Conservation (phyloP, 2,888 invertebrate species). For the Campoplex nolae region DNA sequence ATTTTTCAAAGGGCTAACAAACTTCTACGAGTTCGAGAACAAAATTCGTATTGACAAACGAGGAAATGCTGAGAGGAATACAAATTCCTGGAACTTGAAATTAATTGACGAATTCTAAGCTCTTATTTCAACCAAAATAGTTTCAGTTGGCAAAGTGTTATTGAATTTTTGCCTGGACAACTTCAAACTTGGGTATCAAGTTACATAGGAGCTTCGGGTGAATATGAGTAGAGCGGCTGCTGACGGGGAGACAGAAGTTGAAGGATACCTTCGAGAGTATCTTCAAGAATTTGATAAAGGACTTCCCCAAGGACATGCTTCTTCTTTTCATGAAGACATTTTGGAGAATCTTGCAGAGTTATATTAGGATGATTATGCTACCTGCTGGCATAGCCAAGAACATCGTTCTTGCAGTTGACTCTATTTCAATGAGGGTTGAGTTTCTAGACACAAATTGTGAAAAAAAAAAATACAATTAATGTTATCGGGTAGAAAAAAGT, state of each 20-base stretch:
- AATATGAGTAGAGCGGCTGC: not conserved
- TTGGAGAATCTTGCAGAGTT: slow-evolving; percentile 4
- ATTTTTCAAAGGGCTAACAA: too few relatives aligned
- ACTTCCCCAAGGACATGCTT: slow-evolving; percentile 7
- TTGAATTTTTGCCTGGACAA: not conserved
- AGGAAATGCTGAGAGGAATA: not conserved
- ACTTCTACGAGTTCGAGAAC: not conserved
- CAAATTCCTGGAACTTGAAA: not conserved
- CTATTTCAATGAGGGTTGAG: not conserved
- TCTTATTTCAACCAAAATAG: not conserved
- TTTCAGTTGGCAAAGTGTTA: not conserved
- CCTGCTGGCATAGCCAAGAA: not conserved
- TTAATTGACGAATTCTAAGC: not conserved
- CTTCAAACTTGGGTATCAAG: not conserved
- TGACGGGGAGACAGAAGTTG: not conserved
- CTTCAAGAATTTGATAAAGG: slow-evolving; percentile 14
- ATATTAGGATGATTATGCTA: slow-evolving; percentile 19
- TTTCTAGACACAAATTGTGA: not conserved
- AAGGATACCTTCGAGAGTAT: slow-evolving; percentile 11
- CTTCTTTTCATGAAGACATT: not conserved
- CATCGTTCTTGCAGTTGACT: not conserved
- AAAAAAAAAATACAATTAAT: not conserved
- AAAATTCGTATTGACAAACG: not conserved
- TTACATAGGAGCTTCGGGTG: not conserved
- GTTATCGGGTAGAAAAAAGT: not conserved